Percentiles rank a stretch among this genome's conserved stretches.
These are phyloP conservation scores for Furcifer pardalis DNA, from an alignment of 2,797 vertebrate species.

Conservation along the genomic window DNA sequence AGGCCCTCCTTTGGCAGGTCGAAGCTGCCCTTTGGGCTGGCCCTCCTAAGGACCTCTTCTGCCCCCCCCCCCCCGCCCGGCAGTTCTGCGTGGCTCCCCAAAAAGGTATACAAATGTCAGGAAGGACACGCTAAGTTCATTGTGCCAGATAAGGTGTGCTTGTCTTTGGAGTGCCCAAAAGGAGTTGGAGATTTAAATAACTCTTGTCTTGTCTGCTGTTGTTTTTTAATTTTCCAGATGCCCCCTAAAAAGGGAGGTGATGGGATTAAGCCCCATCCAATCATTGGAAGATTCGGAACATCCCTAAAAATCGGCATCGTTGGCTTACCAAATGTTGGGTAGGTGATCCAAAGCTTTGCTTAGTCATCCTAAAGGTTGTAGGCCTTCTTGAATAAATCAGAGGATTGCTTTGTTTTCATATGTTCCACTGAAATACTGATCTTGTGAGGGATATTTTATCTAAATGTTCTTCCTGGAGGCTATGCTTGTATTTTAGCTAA, in stretches of 20 bases:
- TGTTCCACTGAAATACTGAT: neutral
- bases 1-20: neutral
- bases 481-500: neutral
- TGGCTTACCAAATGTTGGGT: slow-evolving; percentile 98
- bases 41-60: neutral
- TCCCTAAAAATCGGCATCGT: slow-evolving; percentile 98
- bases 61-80: neutral
- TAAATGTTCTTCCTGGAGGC: neutral
- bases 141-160: neutral
- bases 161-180: neutral
- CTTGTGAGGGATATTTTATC: neutral
- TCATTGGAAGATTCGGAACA: slow-evolving; percentile 96
- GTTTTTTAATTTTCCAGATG: slow-evolving; percentile 87
- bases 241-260: slow-evolving; percentile 93
- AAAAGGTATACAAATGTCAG: neutral
- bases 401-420: neutral
- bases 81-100: neutral
- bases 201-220: slow-evolving; percentile 30
- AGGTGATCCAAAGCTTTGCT: slow-evolving; percentile 66
- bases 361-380: slow-evolving; percentile 10
- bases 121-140: neutral
- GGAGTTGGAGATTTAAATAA: neutral
- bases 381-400: neutral
- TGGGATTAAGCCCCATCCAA: slow-evolving; percentile 85
- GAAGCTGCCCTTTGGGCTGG: neutral